A percentile compares a stretch with the other conserved stretches of the same genome.
Evolutionary conservation across 2,888 invertebrate genomes (phyloP).

Genomic region (Leptinotarsa rubiginosa): DNA sequence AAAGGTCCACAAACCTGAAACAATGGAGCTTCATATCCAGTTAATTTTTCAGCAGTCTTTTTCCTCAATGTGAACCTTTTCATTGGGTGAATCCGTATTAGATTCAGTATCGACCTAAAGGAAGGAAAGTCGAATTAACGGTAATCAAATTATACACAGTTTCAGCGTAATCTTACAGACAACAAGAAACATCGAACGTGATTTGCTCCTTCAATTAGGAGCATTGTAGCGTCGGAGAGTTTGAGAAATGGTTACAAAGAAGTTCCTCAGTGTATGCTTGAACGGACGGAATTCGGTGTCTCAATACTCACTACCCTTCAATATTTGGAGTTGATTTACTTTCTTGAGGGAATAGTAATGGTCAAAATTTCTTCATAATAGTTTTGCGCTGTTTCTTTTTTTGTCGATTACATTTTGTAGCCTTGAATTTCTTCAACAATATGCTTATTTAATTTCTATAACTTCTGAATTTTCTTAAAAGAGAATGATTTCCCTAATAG

Average conservation of each 20-base stretch:
- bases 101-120: constrained; percentile 3
- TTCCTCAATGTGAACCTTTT: not conserved
- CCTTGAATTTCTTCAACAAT: too few relatives aligned
- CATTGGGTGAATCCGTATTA: not conserved
- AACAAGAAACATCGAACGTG: constrained; percentile 16
- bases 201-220: not conserved
- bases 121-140: constrained; percentile 9
- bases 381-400: too few relatives aligned
- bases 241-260: constrained; percentile 10
- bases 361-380: too few relatives aligned
- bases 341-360: too few relatives aligned
- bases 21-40: not conserved
- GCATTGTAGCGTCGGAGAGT: not conserved
- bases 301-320: too few relatives aligned
- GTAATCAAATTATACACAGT: constrained; percentile 13
- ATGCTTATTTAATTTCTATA: too few relatives aligned
- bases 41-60: not conserved
- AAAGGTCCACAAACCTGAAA: not conserved
- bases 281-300: not conserved
- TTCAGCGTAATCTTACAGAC: constrained; percentile 10
- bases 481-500: too few relatives aligned
- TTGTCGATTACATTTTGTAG: too few relatives aligned
- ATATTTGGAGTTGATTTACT: too few relatives aligned
- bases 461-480: too few relatives aligned
- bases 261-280: not conserved